A percentile compares a stretch with the other conserved stretches of the same genome.
Evolutionary conservation across 30 jellyfish, hydroid and myxozoan species (phyloP).

Genomic region (Turritopsis rubra): DNA sequence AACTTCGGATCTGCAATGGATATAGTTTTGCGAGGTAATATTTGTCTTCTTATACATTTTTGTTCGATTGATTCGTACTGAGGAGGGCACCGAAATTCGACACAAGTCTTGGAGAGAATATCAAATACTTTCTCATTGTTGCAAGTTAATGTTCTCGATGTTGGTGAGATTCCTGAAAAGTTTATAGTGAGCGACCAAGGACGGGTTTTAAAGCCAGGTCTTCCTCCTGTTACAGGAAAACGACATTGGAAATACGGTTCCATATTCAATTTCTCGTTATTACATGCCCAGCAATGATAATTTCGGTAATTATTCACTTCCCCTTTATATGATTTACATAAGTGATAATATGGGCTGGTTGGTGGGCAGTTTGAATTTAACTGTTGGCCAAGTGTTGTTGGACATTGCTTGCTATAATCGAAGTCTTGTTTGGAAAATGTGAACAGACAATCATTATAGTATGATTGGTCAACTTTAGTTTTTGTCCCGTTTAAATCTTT

Average conservation of each 20-base stretch:
- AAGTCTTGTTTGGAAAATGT: too few relatives aligned
- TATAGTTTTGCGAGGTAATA: neutral
- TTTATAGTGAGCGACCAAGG: too few relatives aligned
- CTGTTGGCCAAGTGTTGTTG: neutral
- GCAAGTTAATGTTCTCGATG: neutral
- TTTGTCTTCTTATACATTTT: neutral
- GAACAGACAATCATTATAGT: too few relatives aligned
- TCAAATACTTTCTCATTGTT: neutral
- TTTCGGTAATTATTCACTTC: too few relatives aligned
- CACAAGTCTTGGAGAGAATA: neutral
- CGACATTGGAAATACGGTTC: neutral
- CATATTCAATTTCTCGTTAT: neutral
- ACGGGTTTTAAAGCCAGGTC: too few relatives aligned
- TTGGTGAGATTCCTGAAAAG: too few relatives aligned
- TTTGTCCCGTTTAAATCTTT: too few relatives aligned
- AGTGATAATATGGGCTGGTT: neutral
- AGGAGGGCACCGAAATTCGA: neutral
- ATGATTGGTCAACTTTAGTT: too few relatives aligned
- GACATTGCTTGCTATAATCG: too few relatives aligned
- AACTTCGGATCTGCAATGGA: neutral
- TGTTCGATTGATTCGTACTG: neutral
- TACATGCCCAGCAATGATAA: too few relatives aligned
- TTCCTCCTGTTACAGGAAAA: too few relatives aligned
- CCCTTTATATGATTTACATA: too few relatives aligned
- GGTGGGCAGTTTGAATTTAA: neutral